phyloP scores from a whole-genome alignment of 2,888 invertebrate genomes.

The Galeruca laticollis region DNA sequence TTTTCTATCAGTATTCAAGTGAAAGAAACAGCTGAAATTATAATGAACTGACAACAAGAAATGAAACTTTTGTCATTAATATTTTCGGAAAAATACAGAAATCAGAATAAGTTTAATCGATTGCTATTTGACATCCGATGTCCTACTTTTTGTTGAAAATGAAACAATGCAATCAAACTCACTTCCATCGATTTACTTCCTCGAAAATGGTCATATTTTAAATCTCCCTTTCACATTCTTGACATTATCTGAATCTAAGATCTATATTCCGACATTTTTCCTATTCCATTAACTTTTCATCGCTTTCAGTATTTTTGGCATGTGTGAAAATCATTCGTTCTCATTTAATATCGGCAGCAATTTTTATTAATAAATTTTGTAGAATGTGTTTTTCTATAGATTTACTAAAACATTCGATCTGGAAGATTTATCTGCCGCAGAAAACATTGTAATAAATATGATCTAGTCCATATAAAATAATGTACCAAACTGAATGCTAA shows the following conservation, averaged over 20 bases:
- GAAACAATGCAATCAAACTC: conserved; percentile 37
- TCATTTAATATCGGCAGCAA: conserved; percentile 15
- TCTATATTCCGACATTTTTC: conserved; percentile 43
- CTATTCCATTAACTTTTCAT: conserved; percentile 41
- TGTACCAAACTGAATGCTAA: not conserved
- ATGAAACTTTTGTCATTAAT: not conserved
- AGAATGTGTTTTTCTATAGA: not conserved
- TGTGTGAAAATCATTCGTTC: conserved; percentile 41
- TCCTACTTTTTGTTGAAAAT: conserved; percentile 34
- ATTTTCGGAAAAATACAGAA: not conserved
- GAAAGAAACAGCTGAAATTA: no score
- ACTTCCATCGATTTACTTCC: conserved; percentile 39
- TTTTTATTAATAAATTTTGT: not conserved
- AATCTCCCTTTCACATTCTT: conserved; percentile 39
- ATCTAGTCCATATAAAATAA: not conserved
- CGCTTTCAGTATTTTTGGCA: conserved; percentile 36
- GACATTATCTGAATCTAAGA: conserved; percentile 42
- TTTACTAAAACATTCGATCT: not conserved
- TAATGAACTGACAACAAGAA: not conserved
- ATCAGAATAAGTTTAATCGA: not conserved
- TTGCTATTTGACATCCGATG: conserved; percentile 24
- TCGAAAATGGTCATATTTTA: conserved; percentile 39
- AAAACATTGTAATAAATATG: not conserved
- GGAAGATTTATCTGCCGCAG: not conserved
- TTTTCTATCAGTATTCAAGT: no score